phyloP scores from a whole-genome alignment of 2,888 invertebrate species.

The Drosophila nr. medialis region DNA sequence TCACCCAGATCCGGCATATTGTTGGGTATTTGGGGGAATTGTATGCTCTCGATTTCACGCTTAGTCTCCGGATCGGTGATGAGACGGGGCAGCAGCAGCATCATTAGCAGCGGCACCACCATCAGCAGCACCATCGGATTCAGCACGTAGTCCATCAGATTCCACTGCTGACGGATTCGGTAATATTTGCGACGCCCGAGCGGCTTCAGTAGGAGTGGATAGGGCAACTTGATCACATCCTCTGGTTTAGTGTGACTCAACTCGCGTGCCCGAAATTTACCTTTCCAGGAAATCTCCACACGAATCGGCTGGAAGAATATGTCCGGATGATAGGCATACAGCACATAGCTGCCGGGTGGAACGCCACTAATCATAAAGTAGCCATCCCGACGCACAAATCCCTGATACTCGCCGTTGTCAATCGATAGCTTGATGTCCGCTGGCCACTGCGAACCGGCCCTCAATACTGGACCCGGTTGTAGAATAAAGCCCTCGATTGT shows the following conservation, averaged over 20 bases:
- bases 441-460: constrained; percentile 2
- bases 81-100: constrained; percentile 96
- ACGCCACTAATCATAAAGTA: constrained; percentile 94
- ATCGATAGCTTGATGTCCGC: constrained; percentile 88
- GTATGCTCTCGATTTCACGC: constrained; percentile 96
- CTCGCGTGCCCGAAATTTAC: constrained; percentile 96
- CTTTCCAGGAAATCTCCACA: constrained; percentile 98
- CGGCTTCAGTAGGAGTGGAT: constrained; percentile 95
- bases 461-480: not conserved
- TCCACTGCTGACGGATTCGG: constrained; percentile 96
- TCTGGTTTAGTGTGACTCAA: constrained; percentile 96
- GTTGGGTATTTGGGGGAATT: constrained; percentile 87
- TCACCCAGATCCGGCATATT: constrained; percentile 98
- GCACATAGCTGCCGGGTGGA: constrained; percentile 95
- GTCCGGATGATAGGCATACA: constrained; percentile 95
- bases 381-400: constrained; percentile 95
- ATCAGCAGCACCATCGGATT: constrained; percentile 99
- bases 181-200: constrained; percentile 93
- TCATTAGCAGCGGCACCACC: constrained; percentile 94
- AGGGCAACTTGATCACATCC: constrained; percentile 93
- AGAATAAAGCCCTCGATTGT: constrained; percentile 47
- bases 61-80: constrained; percentile 99
- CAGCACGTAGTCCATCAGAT: constrained; percentile 95
- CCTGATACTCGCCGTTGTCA: constrained; percentile 94
- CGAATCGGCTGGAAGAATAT: constrained; percentile 94